Evolutionary conservation across 2,797 vertebrate species (phyloP).

Genomic region (Sebastes iracundus): DNA sequence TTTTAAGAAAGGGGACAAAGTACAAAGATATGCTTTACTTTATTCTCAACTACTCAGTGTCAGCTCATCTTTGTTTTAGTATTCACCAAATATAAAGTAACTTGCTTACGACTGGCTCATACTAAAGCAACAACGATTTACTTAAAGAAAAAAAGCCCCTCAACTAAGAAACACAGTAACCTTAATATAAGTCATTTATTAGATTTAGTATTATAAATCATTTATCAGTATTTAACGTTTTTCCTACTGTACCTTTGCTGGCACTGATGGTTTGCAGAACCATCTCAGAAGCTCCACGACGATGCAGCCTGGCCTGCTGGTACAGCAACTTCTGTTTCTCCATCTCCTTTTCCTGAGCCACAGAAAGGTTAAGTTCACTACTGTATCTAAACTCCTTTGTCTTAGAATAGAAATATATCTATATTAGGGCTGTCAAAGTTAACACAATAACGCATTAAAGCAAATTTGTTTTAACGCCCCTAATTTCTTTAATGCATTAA

Average conservation of each 20-base stretch:
- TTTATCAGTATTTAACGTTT: not conserved
- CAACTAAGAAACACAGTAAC: not conserved
- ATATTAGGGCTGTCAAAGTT: too few relatives aligned
- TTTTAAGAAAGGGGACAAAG: not conserved
- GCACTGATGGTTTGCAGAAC: conserved; percentile 93
- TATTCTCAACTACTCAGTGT: not conserved
- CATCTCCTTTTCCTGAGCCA: conserved; percentile 93
- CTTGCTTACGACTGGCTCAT: not conserved
- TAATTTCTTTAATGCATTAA: too few relatives aligned
- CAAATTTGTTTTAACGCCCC: too few relatives aligned
- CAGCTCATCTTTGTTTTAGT: not conserved
- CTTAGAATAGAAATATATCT: not conserved
- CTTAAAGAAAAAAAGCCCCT: not conserved
- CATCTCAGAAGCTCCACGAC: conserved; percentile 93
- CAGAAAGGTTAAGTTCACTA: not conserved
- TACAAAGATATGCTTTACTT: not conserved
- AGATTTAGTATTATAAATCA: not conserved
- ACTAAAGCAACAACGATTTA: not conserved
- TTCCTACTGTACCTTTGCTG: conserved; percentile 86
- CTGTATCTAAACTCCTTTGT: not conserved
- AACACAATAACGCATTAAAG: too few relatives aligned
- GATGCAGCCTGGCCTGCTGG: conserved; percentile 93
- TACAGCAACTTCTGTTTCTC: conserved; percentile 95
- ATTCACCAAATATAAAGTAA: not conserved
- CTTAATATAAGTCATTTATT: not conserved